Evolutionary conservation across 2,797 vertebrate genomes (phyloP).

Genomic region (Bradypodion pumilum): DNA sequence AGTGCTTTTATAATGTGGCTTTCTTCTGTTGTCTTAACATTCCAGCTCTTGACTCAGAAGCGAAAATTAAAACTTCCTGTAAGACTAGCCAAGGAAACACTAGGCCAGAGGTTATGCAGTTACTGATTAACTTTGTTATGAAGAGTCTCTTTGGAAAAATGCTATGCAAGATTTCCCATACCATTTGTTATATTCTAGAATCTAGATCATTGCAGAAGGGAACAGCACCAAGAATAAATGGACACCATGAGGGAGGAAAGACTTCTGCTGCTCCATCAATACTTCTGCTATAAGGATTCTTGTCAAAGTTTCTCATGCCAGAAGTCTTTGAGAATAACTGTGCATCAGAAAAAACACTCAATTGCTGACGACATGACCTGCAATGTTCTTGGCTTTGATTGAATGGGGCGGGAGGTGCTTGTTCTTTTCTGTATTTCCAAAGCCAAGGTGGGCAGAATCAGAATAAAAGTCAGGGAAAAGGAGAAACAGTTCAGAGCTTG

Average conservation of each 20-base stretch:
- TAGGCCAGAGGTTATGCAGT: slow-evolving; percentile 77
- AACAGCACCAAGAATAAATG: not conserved
- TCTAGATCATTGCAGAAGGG: slow-evolving; percentile 52
- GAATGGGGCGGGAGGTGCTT: not conserved
- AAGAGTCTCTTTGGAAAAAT: slow-evolving; percentile 71
- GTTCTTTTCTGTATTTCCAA: not conserved
- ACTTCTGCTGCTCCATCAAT: not conserved
- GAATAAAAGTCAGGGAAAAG: not conserved
- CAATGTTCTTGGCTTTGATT: not conserved
- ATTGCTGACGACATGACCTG: not conserved
- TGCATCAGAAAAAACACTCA: not conserved
- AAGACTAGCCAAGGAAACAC: slow-evolving; percentile 71
- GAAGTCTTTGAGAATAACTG: not conserved
- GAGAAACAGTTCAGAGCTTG: not conserved
- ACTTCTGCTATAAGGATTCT: not conserved
- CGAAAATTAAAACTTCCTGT: slow-evolving; percentile 60
- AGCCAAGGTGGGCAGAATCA: not conserved
- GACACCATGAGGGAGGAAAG: not conserved
- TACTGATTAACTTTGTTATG: slow-evolving; percentile 82
- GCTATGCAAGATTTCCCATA: slow-evolving; percentile 51
- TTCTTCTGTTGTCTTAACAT: slow-evolving; percentile 59
- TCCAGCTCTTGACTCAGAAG: slow-evolving; percentile 54
- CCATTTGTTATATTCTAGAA: slow-evolving; percentile 41
- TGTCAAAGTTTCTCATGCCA: not conserved
- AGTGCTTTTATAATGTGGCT: slow-evolving; percentile 36